These are phyloP conservation scores for Craseonycteris thonglongyai DNA, from an alignment of 2,113 vertebrate genomes.

Conservation along the genomic window DNA sequence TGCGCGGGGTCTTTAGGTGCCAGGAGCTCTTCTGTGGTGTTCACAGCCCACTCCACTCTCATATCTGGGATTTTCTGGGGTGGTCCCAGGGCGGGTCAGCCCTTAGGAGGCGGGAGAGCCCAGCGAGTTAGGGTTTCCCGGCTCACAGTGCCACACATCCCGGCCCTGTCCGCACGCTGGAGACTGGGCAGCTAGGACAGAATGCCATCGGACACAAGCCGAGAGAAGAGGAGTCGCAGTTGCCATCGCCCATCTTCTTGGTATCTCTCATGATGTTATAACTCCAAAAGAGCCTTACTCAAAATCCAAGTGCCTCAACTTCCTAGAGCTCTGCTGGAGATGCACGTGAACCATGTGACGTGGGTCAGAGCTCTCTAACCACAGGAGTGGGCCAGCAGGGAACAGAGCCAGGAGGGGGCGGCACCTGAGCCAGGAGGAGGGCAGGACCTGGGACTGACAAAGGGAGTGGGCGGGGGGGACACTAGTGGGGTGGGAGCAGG, in stretches of 20 bases:
- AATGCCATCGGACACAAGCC: not conserved
- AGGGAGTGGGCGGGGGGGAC: not conserved
- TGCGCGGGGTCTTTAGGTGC: not conserved
- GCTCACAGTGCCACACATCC: not conserved
- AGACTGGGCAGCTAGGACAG: not conserved
- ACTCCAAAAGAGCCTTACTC: not conserved
- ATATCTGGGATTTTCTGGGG: not conserved
- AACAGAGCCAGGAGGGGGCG: no score
- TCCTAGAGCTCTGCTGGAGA: not conserved
- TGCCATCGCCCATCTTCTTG: not conserved
- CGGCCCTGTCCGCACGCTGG: fast-evolving
- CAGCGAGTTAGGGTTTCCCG: not conserved
- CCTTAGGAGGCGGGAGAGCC: not conserved
- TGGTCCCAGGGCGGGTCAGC: not conserved
- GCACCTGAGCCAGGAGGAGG: not conserved
- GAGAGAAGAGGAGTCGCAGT: not conserved
- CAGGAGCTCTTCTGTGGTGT: not conserved
- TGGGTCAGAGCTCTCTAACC: no score
- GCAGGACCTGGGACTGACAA: not conserved
- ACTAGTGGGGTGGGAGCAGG: no score
- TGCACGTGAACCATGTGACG: no score
- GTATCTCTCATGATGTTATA: not conserved
- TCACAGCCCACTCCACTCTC: not conserved
- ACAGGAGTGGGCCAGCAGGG: no score
- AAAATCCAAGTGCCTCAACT: not conserved